Evolutionary conservation across 1,140 invertebrate genomes (phyloP), one percentile per base, ranked within the genome.

Genomic region (Myzus persicae): DNA sequence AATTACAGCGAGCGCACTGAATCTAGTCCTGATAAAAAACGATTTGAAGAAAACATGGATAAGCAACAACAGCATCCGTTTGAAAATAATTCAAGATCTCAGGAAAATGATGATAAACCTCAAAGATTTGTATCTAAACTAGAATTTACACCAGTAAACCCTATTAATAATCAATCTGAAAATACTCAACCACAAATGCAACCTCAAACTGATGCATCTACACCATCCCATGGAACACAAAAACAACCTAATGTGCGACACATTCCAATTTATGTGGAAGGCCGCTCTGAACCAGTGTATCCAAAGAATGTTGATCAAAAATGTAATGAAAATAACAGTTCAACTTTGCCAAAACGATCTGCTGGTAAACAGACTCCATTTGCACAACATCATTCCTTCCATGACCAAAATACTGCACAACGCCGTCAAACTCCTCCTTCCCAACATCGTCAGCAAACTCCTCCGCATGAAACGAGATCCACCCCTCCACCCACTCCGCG

Each of bases 191-290:
- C 46, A 93, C 84, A 24, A 24, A 93, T 96, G 94, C 94, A 95
- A 94, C 94, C 95, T 93, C 94, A 94, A 84, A 93, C 46, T 44
- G 81, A 93, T 46, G 22, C 95, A 90, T 93, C 95, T 92, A 94
- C 95, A 38, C 94, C 94, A 95, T 24, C 24, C 40, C 94, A 90
- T 93, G 76, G 82, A 44, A 67, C 92, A 40, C 94, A 94, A 22
- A 93, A 94, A 88, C 94, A 94, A 46, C 94, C 95, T 48, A 96
- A 96, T 84, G 97, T 98, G 31, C 96, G 98, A 94, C 97, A 98
- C 94, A 98, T 98, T 95, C 98, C 98, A 6, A 98, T 98, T 81
- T 97, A 98, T 94, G 97, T 98, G 0, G 98, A 98, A 95, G 97
- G 97, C 40, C 94, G 94, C 40, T 91, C 92, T 67, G 94, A 94